Base-by-base conservation (phyloP, 92 coral and sea anemone species). In the Hydrozoanthus gracilis region DNA sequence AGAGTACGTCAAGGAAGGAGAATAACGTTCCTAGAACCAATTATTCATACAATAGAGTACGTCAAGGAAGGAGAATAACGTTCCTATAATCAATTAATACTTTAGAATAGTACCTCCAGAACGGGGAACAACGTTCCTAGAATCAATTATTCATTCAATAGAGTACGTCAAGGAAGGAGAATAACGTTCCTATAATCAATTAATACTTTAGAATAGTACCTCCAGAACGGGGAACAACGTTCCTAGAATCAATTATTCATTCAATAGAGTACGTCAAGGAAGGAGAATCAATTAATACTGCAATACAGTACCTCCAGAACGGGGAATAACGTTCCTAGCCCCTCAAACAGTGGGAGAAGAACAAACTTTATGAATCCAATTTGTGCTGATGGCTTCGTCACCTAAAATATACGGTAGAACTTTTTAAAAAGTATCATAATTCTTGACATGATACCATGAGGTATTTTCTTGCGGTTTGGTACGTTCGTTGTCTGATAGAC, bases 381-480 rank as follows among this genome's bases (percentile, higher is more conserved):
- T 83, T 94, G 98, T 4, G 98, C 98, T 4, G 98, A 94, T 0
- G 98, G 95, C 67, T 94, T 94, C 44, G 98, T 94, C 44, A 92
- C 95, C 95, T 92, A 82, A n/a, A 35, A 69, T 11, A 47, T 46
- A 52, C n/a, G n/a, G n/a, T n/a, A n/a, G n/a, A n/a, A n/a, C n/a
- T n/a, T n/a, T n/a, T n/a, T 6, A 12, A 60, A 58, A 70, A 8
- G n/a, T 62, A 7, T 8, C 18, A 7, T 62, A 62, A 4, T 62
- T 62, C 68, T n/a, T 62, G 14, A 71, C 76, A 39, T 39, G 6
- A 7, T 20, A n/a, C 0, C 35, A 51, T 44, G 8, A 8, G 4
- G 8, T 0, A 44, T 8, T 3, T 71, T 2, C 11, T 10, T 71
- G 0, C 6, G 44, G 20, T 68, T 3, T n/a, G n/a, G n/a, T n/a